phyloP scores from a whole-genome alignment of 2,888 invertebrate species.

The Sarcophaga subvicina region DNA sequence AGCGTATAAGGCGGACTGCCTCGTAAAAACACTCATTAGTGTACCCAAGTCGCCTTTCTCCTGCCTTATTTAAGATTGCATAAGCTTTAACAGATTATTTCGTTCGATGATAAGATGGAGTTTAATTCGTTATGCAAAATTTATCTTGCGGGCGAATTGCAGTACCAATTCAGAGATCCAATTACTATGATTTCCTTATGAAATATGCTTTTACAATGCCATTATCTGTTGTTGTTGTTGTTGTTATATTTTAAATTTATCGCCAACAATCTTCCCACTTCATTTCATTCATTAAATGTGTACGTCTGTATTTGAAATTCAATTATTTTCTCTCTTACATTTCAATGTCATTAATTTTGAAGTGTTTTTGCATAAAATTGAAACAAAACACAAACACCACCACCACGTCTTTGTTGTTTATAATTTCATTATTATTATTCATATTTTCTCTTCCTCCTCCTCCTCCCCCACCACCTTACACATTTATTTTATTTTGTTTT shows the following conservation, averaged over 20 bases:
- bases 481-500: constrained; percentile 27
- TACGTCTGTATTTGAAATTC: neutral
- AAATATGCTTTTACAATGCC: too few species aligned
- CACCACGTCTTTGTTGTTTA: neutral
- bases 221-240: too few species aligned
- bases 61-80: too few species aligned
- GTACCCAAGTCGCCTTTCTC: too few species aligned
- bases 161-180: too few species aligned
- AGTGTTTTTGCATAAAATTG: constrained; percentile 12
- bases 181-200: too few species aligned
- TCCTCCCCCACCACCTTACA: neutral
- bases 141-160: too few species aligned
- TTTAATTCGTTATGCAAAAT: too few species aligned
- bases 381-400: neutral
- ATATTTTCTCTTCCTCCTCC: neutral
- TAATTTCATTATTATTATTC: constrained; percentile 44
- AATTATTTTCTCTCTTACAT: constrained; percentile 20
- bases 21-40: too few species aligned
- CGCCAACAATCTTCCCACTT: neutral
- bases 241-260: neutral
- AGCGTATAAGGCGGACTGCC: too few species aligned
- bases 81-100: too few species aligned
- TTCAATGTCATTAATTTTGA: constrained; percentile 48
- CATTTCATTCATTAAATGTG: neutral
- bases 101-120: too few species aligned